Base-by-base conservation (phyloP, 2,113 vertebrate species). In the Ellobius talpinus region DNA sequence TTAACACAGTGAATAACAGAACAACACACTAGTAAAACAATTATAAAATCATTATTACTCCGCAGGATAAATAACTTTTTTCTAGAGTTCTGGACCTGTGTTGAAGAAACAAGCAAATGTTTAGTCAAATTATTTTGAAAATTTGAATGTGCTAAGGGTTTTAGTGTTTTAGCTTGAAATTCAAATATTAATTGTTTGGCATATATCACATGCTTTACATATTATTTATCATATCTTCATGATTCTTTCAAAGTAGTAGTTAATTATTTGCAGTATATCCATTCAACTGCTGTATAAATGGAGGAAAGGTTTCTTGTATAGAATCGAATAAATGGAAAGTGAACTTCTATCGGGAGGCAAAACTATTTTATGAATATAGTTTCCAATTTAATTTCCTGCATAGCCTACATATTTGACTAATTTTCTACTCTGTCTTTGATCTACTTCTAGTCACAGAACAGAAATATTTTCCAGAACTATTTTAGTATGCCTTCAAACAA, bases 41-140 rank as follows among this genome's bases (percentile, higher is more conserved):
- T 52, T 91, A 47, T 73, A 65, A 73, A 86, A 45, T 93, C 65
- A 26, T 5, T n/a, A 66, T 45, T 47, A 72, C 63, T 94, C 23
- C n/a, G 24, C 23, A 1, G 47, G 5, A 42, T 19, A 74, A 65
- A 87, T 68, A 31, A 14, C 31, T 61, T 92, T 95, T 95, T 78
- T 61, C 7, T 24, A n/a, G 5, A 39, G 3, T 33, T 4, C 61
- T 87, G 74, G 16, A 36, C 16, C n/a, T 88, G 23, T 72, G 4
- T 72, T 74, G 29, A 87, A 79, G 33, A 94, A 84, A 58, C n/a
- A 78, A 90, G 72, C 29, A 92, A 82, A 74, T 55, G 58, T 39
- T 8, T 73, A 50, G 1, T 5, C 19, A 70, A 73, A 26, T n/a
- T 45, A 58, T 42, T 92, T 90, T 26, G 88, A 91, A 95, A 91